These are phyloP conservation scores for Psix sp. DNA, from an alignment of 1,140 invertebrate genomes.

Conservation along the genomic window DNA sequence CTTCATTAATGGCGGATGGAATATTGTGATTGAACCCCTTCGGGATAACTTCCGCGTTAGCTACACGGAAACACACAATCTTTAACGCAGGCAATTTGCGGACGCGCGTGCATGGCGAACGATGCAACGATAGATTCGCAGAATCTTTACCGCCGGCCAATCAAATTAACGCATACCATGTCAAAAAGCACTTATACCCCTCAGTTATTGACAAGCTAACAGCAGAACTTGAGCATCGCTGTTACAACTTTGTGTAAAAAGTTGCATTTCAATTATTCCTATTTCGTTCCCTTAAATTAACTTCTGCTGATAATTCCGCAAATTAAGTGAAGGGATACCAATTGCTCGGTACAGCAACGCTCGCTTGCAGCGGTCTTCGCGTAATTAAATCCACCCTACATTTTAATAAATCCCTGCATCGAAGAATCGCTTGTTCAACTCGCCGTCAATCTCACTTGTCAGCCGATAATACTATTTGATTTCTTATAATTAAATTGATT, in stretches of 20 bases:
- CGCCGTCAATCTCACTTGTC: slow-evolving; percentile 36
- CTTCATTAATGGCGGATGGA: slow-evolving; percentile 41
- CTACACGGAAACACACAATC: slow-evolving; percentile 58
- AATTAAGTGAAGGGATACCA: slow-evolving; percentile 25
- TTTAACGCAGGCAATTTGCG: slow-evolving; percentile 46
- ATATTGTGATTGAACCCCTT: slow-evolving; percentile 49
- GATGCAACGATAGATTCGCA: slow-evolving; percentile 20
- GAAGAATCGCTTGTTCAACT: slow-evolving; percentile 14
- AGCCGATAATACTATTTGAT: slow-evolving; percentile 25
- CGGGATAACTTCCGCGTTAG: slow-evolving; percentile 51
- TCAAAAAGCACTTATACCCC: slow-evolving; percentile 52
- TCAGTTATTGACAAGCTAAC: slow-evolving; percentile 44
- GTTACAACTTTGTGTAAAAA: slow-evolving; percentile 16
- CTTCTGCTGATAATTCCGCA: slow-evolving; percentile 21
- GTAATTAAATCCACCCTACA: slow-evolving; percentile 15
- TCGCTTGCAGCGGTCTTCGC: slow-evolving; percentile 7
- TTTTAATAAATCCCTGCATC: slow-evolving; percentile 25
- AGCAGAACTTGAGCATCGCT: slow-evolving; percentile 33
- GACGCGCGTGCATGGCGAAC: slow-evolving; percentile 47
- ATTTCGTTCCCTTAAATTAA: slow-evolving; percentile 29
- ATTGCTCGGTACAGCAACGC: not conserved
- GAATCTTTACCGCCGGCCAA: slow-evolving; percentile 41
- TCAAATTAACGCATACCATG: slow-evolving; percentile 59
- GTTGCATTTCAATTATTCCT: slow-evolving; percentile 44
- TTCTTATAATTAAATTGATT: slow-evolving; percentile 37